Evolutionary conservation across 1,140 invertebrate genomes (phyloP), one percentile per base, ranked within the genome.

Genomic region (Fopius arisanus): DNA sequence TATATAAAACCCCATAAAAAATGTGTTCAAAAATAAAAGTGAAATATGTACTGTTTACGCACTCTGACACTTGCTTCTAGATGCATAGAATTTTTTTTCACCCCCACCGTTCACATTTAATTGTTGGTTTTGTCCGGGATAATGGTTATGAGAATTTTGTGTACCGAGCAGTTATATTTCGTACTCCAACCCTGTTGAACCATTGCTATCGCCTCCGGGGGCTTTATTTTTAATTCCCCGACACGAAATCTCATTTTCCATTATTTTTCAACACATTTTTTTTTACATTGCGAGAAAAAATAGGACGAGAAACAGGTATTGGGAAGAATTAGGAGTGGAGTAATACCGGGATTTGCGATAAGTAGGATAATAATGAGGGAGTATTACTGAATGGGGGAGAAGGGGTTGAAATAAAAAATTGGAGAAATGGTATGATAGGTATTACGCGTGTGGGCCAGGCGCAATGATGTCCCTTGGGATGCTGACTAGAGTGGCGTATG

Each of bases 401-500:
- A 14, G 7, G 28, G 28, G 29, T 28, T 33, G 63, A 65, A 41
- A 28, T 21, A 12, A 51, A 72, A 72, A 72, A 72, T 66, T 19
- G 23, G 48, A 51, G 65, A 41, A 40, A 19, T n/a, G 40, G 28
- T 23, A 43, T 19, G 23, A 43, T 69, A 69, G 21, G 29, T 54
- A 48, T 48, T 48, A 69, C 14, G 43, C 43, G 33, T 23, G 48
- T 48, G 70, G 54, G 21, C 72, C 59, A 76, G 73, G 76, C 74
- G 66, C 73, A 67, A 82, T 79, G 80, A 82, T 77, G 75, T 78
- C 75, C 75, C 80, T 79, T 74, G 62, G 77, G 79, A 80, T 78
- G 79, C 73, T 74, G 72, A 77, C 59, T 76, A 69, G 67, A 79
- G 73, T 78, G 79, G 81, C 82, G 80, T 84, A 81, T 82, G 80